phyloP scores from a whole-genome alignment of 2,797 vertebrate species.

The Ispidina picta region DNA sequence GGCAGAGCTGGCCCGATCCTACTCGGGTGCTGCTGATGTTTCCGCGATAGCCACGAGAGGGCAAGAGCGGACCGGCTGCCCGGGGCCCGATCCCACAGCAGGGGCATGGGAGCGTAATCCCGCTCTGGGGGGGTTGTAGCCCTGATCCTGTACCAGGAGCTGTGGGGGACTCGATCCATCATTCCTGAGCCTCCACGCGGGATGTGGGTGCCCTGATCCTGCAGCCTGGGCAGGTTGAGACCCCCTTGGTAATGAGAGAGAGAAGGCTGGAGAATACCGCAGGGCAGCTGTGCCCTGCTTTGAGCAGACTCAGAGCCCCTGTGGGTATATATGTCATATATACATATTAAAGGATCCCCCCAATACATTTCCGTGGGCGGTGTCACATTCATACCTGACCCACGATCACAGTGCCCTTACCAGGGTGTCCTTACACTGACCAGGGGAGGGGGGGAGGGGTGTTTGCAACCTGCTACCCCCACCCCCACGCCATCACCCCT shows the following conservation, averaged over 20 bases:
- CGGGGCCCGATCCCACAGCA: not conserved
- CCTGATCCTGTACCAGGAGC: not conserved
- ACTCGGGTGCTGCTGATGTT: not conserved
- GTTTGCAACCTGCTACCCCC: not conserved
- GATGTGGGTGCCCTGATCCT: not conserved
- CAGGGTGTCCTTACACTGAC: not conserved
- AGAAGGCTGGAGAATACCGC: not conserved
- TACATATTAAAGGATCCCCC: rapidly evolving
- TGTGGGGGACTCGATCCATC: not conserved
- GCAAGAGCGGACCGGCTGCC: not conserved
- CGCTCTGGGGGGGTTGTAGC: too few species aligned
- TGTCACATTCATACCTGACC: rapidly evolving
- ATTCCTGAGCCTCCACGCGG: not conserved
- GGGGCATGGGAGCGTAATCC: not conserved
- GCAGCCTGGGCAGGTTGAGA: not conserved
- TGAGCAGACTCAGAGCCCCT: not conserved
- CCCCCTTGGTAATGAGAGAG: not conserved
- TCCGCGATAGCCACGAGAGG: not conserved
- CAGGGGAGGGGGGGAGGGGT: not conserved
- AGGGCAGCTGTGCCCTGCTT: not conserved
- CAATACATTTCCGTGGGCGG: not conserved
- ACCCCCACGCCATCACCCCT: rapidly evolving
- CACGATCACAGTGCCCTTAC: not conserved
- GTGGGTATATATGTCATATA: not conserved
- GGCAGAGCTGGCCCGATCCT: too few species aligned